Percentiles rank a stretch among this genome's conserved stretches.
These are phyloP conservation scores for Diplolepis rosae DNA, from an alignment of 2,888 invertebrate species.

Conservation along the genomic window DNA sequence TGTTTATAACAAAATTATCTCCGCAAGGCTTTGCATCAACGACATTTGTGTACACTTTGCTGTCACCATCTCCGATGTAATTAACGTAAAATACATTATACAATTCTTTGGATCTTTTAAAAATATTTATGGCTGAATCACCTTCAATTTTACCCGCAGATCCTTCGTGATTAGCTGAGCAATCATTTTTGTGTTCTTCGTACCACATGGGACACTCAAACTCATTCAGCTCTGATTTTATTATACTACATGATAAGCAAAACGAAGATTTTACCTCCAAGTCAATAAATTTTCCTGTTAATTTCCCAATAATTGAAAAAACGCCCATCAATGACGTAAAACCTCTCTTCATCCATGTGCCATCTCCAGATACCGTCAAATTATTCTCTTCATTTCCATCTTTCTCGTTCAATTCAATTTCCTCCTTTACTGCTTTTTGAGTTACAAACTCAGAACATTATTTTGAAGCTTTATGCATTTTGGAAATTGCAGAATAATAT, in stretches of 20 bases:
- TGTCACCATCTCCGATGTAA: slow-evolving; percentile 40
- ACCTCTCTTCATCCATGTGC: slow-evolving; percentile 41
- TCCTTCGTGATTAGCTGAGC: slow-evolving; percentile 41
- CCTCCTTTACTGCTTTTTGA: slow-evolving; percentile 27
- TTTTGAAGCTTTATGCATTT: slow-evolving; percentile 36
- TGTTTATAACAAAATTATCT: slow-evolving; percentile 40
- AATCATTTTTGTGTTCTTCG: slow-evolving; percentile 38
- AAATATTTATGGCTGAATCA: slow-evolving; percentile 37
- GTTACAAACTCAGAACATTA: slow-evolving; percentile 29
- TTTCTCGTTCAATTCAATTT: slow-evolving; percentile 32
- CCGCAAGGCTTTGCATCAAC: slow-evolving; percentile 37
- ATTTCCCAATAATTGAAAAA: slow-evolving; percentile 40
- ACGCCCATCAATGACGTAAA: slow-evolving; percentile 41
- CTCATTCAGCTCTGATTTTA: slow-evolving; percentile 32
- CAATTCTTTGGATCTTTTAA: slow-evolving; percentile 39
- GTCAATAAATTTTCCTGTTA: slow-evolving; percentile 38
- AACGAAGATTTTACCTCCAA: slow-evolving; percentile 31
- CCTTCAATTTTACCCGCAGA: slow-evolving; percentile 44
- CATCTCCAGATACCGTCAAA: slow-evolving; percentile 41
- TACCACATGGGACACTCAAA: slow-evolving; percentile 37
- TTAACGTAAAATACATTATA: slow-evolving; percentile 16
- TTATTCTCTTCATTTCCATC: slow-evolving; percentile 31
- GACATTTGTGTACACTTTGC: slow-evolving; percentile 14
- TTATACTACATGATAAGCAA: slow-evolving; percentile 33
- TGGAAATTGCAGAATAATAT: slow-evolving; percentile 32